Conservation (phyloP, 2,797 vertebrate genomes). For the Rhincodon typus region DNA sequence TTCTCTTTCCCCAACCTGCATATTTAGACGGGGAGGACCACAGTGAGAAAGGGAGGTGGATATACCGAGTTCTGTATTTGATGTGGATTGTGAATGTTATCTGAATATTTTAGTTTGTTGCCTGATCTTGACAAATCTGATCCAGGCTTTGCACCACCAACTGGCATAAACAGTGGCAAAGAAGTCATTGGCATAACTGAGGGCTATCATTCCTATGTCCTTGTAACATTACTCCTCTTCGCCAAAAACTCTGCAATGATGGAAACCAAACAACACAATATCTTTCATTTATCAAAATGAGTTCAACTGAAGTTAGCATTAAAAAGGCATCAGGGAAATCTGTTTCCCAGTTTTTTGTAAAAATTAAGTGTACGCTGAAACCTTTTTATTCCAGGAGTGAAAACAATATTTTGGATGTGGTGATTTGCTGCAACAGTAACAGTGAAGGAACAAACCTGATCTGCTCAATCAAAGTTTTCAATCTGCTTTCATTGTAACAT, state of each 20-base stretch:
- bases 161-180: slow-evolving; percentile 16
- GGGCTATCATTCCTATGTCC: neutral
- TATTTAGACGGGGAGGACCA: neutral
- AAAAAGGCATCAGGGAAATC: neutral
- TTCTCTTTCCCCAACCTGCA: neutral
- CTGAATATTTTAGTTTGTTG: neutral
- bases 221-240: neutral
- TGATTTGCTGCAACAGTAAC: neutral
- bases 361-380: neutral
- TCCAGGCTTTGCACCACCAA: slow-evolving; percentile 31
- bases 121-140: slow-evolving; percentile 10
- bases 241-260: no score
- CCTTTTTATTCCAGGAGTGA: no score
- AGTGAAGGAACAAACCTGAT: neutral
- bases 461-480: neutral
- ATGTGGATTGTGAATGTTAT: neutral
- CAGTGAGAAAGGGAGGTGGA: no score
- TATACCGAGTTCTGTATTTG: neutral
- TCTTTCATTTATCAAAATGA: neutral
- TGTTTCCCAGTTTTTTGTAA: no score
- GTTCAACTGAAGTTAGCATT: no score
- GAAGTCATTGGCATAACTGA: neutral
- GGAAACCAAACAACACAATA: neutral
- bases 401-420: neutral
- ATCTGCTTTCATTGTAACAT: neutral